A percentile compares a stretch with the other conserved stretches of the same genome.
Conservation (phyloP, 2,113 vertebrate genomes). For the rat (Rattus norvegicus) region GRCr8 NC_086027.1:58440001-58440500, state of each 20-base stretch:
- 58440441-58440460: too few species aligned
- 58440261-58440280: background rate
- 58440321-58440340: background rate
- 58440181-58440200: conserved; percentile 27
- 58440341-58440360: background rate
- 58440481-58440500: too few species aligned
- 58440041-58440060: background rate
- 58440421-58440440: too few species aligned
- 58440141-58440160: conserved; percentile 59
- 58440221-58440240: conserved; percentile 12
- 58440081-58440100: conserved; percentile 53
- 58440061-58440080: background rate
- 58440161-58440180: conserved; percentile 36
- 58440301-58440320: background rate
- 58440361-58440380: background rate
- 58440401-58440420: too few species aligned
- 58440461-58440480: too few species aligned
- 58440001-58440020: background rate
- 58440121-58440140: conserved; percentile 51
- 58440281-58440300: background rate
- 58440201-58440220: conserved; percentile 55
- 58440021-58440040: conserved; percentile 31
- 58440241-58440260: background rate
- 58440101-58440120: conserved; percentile 64
- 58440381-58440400: too few species aligned